Evolutionary conservation across 2,888 invertebrate species (phyloP).

Genomic region (Danaus chrysippus): DNA sequence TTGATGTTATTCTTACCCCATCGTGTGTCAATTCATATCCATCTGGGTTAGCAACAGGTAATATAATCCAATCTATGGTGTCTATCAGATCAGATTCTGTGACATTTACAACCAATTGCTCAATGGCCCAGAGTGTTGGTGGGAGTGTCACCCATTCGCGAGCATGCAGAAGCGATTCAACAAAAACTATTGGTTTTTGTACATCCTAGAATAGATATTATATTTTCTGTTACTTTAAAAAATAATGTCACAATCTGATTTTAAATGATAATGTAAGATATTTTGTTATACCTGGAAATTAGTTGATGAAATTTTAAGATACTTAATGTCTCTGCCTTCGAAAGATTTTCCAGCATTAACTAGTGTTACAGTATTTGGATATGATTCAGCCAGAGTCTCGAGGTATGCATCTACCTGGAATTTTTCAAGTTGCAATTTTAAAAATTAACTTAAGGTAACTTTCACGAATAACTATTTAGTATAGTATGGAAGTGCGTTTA

Average conservation of each 20-base stretch:
- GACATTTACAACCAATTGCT: constrained; percentile 80
- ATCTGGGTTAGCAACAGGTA: constrained; percentile 85
- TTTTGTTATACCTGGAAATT: constrained; percentile 19
- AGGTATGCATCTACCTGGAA: constrained; percentile 27
- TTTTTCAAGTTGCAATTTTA: not conserved
- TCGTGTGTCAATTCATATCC: constrained; percentile 81
- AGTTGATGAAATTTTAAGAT: constrained; percentile 28
- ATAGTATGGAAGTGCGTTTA: too few species aligned
- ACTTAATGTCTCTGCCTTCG: constrained; percentile 25
- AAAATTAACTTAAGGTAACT: not conserved
- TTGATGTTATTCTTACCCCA: constrained; percentile 44
- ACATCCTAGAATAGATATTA: constrained; percentile 39
- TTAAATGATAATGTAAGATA: not conserved
- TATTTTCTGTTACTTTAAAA: not conserved
- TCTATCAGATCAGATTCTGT: constrained; percentile 72
- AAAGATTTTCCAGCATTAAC: constrained; percentile 22
- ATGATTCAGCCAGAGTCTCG: constrained; percentile 19
- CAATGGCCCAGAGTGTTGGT: constrained; percentile 81
- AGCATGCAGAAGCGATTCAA: constrained; percentile 81
- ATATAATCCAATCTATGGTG: constrained; percentile 81
- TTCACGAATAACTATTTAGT: not conserved
- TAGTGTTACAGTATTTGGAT: constrained; percentile 25
- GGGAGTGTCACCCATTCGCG: constrained; percentile 84
- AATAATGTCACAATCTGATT: constrained; percentile 57
- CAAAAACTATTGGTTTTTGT: constrained; percentile 74